Evolutionary conservation across 2,113 vertebrate genomes (phyloP).

Genomic region (Cyrtonyx montezumae): DNA sequence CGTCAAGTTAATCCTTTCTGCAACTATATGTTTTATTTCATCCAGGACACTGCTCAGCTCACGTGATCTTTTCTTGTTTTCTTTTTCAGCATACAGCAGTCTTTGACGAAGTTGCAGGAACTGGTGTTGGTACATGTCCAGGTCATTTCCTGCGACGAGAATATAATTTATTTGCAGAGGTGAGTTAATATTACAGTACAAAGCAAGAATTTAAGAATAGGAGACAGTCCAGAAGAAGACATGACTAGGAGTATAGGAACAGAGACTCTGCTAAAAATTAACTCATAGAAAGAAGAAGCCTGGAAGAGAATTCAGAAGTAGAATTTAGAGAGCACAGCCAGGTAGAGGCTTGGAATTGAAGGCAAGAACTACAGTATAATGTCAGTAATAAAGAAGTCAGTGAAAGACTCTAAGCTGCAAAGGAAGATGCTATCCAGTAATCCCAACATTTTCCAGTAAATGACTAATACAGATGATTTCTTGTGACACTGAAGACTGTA

Average conservation of each 20-base stretch:
- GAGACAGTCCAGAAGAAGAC: neutral
- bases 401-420: neutral
- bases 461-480: neutral
- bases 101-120: conserved; percentile 75
- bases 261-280: neutral
- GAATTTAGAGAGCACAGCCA: neutral
- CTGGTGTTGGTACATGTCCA: conserved; percentile 55
- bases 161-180: neutral
- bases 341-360: neutral
- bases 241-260: neutral
- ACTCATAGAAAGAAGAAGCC: neutral
- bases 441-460: neutral
- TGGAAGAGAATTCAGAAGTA: neutral
- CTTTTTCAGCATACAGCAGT: conserved; percentile 72
- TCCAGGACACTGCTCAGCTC: conserved; percentile 72
- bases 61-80: conserved; percentile 61
- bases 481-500: neutral
- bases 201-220: neutral
- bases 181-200: neutral
- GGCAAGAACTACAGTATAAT: neutral
- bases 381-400: neutral
- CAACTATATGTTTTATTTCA: conserved; percentile 61
- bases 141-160: conserved; percentile 66
- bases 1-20: neutral
- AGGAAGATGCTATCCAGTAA: neutral